A percentile compares a stretch with the other conserved stretches of the same genome.
Evolutionary conservation across 2,797 vertebrate genomes (phyloP).

Genomic region (Sebastes nivosus): DNA sequence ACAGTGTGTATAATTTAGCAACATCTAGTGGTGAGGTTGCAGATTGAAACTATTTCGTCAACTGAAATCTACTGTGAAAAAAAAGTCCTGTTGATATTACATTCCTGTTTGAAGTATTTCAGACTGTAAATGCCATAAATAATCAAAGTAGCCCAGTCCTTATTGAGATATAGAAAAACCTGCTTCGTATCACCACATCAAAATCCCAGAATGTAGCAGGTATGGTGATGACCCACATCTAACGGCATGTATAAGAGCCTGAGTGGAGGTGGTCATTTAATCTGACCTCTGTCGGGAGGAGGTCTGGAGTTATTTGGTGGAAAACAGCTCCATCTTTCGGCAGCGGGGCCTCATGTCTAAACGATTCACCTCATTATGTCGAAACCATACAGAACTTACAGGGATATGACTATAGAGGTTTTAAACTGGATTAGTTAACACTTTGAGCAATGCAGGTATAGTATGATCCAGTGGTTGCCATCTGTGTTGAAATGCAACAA

Average conservation of each 20-base stretch:
- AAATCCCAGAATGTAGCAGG: background rate
- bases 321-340: background rate
- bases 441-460: background rate
- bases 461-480: too few species aligned
- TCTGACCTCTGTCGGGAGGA: background rate
- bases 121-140: background rate
- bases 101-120: background rate
- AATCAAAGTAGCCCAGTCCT: background rate
- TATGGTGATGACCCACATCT: background rate
- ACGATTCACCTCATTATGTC: background rate
- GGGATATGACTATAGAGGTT: background rate
- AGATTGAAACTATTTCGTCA: too few species aligned
- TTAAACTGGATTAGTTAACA: background rate
- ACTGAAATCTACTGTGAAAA: background rate
- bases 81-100: background rate
- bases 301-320: background rate
- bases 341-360: background rate
- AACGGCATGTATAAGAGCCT: background rate
- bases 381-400: background rate
- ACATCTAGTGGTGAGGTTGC: too few species aligned
- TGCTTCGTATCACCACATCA: background rate
- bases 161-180: background rate
- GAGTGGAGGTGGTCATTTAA: background rate
- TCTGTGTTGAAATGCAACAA: too few species aligned
- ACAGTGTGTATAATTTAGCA: too few species aligned